phyloP scores from a whole-genome alignment of 1,140 invertebrate genomes.

The Trichonephila clavipes region DNA sequence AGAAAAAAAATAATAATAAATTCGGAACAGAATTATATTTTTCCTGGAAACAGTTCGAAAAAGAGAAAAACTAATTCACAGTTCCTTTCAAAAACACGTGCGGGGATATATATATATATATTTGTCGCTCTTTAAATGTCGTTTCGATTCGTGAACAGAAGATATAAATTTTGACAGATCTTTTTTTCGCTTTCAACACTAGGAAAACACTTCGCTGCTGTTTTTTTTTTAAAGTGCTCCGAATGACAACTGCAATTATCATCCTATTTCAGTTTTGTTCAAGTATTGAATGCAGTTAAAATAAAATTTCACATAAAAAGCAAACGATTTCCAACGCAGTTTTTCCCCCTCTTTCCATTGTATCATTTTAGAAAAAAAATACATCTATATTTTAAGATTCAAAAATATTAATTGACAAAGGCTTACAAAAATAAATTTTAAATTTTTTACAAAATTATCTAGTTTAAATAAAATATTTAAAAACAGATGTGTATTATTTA shows the following conservation, averaged over 20 bases:
- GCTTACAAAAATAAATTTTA: no score
- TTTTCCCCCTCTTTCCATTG: no score
- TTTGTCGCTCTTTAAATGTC: not conserved
- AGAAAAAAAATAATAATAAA: not conserved
- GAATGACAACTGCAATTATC: not conserved
- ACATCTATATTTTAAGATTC: no score
- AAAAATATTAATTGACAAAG: no score
- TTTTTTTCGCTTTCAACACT: not conserved
- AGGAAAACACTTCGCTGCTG: not conserved
- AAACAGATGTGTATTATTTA: no score
- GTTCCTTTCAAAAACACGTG: constrained; percentile 9
- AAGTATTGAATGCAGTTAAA: not conserved
- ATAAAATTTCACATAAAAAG: not conserved
- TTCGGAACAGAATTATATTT: not conserved
- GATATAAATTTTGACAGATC: constrained; percentile 14
- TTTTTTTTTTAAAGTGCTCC: not conserved
- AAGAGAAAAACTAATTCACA: not conserved
- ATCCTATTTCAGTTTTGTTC: not conserved
- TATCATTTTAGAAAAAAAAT: no score
- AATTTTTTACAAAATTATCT: no score
- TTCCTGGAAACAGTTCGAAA: not conserved
- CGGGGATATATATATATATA: not conserved
- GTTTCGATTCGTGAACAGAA: not conserved
- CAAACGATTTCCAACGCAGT: no score
- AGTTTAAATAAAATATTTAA: no score